Evolutionary conservation across 2,888 invertebrate genomes (phyloP).

Genomic region (Boloria selene): DNA sequence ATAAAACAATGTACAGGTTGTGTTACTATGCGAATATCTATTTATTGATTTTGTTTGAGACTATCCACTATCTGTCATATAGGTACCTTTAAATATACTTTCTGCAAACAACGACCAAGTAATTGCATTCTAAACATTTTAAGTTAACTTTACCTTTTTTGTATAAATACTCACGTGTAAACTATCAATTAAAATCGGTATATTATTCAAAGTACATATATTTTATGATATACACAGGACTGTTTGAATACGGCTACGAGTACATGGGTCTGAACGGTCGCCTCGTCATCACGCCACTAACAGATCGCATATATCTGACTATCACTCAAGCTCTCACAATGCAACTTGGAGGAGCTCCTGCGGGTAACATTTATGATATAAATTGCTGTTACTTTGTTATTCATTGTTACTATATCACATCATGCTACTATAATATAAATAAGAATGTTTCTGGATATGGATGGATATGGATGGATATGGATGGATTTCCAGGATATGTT

Average conservation of each 20-base stretch:
- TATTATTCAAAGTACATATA: background rate
- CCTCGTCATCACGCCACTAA: conserved; percentile 94
- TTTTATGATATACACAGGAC: conserved; percentile 67
- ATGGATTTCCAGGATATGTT: too few species aligned
- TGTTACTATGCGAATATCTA: background rate
- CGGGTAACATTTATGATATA: conserved; percentile 76
- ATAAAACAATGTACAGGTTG: conserved; percentile 91
- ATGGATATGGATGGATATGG: too few species aligned
- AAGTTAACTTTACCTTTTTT: too few species aligned
- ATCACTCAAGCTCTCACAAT: conserved; percentile 96
- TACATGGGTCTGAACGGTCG: conserved; percentile 97
- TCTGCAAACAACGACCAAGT: too few species aligned
- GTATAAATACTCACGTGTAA: background rate
- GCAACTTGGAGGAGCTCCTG: conserved; percentile 95
- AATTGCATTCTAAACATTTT: too few species aligned
- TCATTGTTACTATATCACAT: too few species aligned
- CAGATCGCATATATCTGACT: conserved; percentile 95
- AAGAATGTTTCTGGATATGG: too few species aligned
- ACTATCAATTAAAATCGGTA: background rate
- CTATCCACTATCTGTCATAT: too few species aligned
- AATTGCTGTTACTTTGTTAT: too few species aligned
- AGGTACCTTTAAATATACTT: too few species aligned
- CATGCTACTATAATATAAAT: too few species aligned
- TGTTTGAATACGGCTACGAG: conserved; percentile 96
- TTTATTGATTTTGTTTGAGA: too few species aligned